phyloP scores from a whole-genome alignment of 2,797 vertebrate species.

The Chrysocyon brachyurus region DNA sequence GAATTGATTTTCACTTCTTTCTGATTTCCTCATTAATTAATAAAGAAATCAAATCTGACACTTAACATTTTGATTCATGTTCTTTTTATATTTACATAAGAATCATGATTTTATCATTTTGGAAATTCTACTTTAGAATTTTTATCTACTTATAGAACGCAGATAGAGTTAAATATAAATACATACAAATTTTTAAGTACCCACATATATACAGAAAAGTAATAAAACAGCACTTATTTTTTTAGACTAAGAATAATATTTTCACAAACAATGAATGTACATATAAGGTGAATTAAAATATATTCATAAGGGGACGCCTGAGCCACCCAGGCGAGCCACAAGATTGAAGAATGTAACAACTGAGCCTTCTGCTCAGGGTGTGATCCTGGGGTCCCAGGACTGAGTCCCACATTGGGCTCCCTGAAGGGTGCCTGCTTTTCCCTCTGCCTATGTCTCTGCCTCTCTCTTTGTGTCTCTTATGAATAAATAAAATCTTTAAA shows the following conservation, averaged over 20 bases:
- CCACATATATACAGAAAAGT: slow-evolving; percentile 1
- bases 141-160: slow-evolving; percentile 27
- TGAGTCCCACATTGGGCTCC: too few relatives aligned
- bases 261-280: slow-evolving; percentile 15
- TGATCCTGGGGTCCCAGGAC: too few relatives aligned
- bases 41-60: slow-evolving; percentile 42
- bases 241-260: slow-evolving; percentile 24
- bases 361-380: too few relatives aligned
- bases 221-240: slow-evolving; percentile 7
- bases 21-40: slow-evolving; percentile 54
- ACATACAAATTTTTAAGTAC: background rate
- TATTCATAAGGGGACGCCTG: background rate
- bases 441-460: too few relatives aligned
- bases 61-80: slow-evolving; percentile 45
- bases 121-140: slow-evolving; percentile 49
- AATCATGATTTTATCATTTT: slow-evolving; percentile 41
- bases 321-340: too few relatives aligned
- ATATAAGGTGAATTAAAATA: slow-evolving; percentile 62
- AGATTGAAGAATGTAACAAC: too few relatives aligned
- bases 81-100: slow-evolving; percentile 34
- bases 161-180: slow-evolving; percentile 24
- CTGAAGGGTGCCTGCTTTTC: too few relatives aligned
- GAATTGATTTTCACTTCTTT: slow-evolving; percentile 35
- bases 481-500: too few relatives aligned
- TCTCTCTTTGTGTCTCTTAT: too few relatives aligned